These are phyloP conservation scores for Muscidifurax raptorellus DNA, from an alignment of 1,140 invertebrate genomes.

Conservation along the genomic window DNA sequence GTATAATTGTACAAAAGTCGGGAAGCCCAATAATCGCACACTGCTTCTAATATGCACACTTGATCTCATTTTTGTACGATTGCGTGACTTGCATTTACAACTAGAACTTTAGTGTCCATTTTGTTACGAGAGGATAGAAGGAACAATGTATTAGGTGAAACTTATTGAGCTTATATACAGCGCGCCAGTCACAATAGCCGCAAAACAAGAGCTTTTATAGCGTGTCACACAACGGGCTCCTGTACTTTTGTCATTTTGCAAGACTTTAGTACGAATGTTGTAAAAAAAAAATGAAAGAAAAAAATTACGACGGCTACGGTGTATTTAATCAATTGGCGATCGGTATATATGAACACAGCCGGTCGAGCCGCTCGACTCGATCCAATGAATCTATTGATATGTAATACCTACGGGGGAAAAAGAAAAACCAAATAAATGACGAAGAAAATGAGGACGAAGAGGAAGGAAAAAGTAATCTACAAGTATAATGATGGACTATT, in stretches of 20 bases:
- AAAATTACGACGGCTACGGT: conserved; percentile 70
- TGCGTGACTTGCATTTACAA: conserved; percentile 37
- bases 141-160: conserved; percentile 1
- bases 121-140: neutral
- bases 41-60: conserved; percentile 31
- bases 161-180: conserved; percentile 12
- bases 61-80: conserved; percentile 43
- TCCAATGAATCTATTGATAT: conserved; percentile 69
- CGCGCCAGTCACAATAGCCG: conserved; percentile 1
- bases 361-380: conserved; percentile 68
- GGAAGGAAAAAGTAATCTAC: conserved; percentile 65
- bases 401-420: conserved; percentile 58
- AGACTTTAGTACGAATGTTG: conserved; percentile 72
- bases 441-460: conserved; percentile 67
- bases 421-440: conserved; percentile 59
- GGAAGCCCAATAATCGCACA: conserved; percentile 50
- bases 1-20: conserved; percentile 71
- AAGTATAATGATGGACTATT: conserved; percentile 72
- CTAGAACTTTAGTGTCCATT: conserved; percentile 26
- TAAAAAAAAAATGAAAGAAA: conserved; percentile 59
- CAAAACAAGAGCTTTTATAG: conserved; percentile 52
- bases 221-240: conserved; percentile 61
- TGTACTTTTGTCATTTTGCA: conserved; percentile 70
- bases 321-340: conserved; percentile 69
- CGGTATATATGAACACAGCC: conserved; percentile 59